Percentiles rank a stretch among this genome's conserved stretches.
These are phyloP conservation scores for Cerastis leucographa DNA, from an alignment of 2,888 invertebrate species.

Conservation along the genomic window DNA sequence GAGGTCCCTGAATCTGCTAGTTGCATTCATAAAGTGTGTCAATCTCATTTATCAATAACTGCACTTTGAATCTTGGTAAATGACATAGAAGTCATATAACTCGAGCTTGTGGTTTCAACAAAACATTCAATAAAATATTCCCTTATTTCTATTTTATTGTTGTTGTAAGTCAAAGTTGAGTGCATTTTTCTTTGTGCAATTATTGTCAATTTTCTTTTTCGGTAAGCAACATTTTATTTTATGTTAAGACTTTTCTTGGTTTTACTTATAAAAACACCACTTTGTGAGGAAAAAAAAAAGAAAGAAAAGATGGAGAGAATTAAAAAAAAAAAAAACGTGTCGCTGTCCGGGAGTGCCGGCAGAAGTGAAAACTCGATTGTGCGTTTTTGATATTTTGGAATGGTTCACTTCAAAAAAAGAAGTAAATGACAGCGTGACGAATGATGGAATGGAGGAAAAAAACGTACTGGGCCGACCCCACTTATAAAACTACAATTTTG, in stretches of 20 bases:
- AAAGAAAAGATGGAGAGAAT: too few species aligned
- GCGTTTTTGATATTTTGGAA: too few species aligned
- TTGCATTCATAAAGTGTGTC: conserved; percentile 36
- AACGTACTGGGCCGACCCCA: too few species aligned
- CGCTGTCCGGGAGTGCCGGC: too few species aligned
- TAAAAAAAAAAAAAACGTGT: too few species aligned
- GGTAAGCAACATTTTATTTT: conserved; percentile 4
- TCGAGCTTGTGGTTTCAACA: background rate
- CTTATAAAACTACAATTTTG: background rate
- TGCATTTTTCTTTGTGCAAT: background rate
- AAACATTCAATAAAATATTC: background rate
- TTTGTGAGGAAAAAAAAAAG: too few species aligned
- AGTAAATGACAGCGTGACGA: too few species aligned
- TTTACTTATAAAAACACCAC: too few species aligned
- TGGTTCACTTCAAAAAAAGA: too few species aligned
- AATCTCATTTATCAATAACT: conserved; percentile 7
- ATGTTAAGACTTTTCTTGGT: background rate
- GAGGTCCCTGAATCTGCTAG: conserved; percentile 68
- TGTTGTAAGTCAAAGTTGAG: background rate
- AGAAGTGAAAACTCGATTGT: too few species aligned
- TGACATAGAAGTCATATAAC: background rate
- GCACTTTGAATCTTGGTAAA: conserved; percentile 11
- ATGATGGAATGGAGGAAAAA: too few species aligned
- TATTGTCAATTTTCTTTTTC: background rate
- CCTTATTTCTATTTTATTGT: background rate